Percentiles rank a stretch among this genome's conserved stretches.
These are phyloP conservation scores for Eupithecia dodoneata DNA, from an alignment of 2,888 invertebrate species.

Conservation along the genomic window DNA sequence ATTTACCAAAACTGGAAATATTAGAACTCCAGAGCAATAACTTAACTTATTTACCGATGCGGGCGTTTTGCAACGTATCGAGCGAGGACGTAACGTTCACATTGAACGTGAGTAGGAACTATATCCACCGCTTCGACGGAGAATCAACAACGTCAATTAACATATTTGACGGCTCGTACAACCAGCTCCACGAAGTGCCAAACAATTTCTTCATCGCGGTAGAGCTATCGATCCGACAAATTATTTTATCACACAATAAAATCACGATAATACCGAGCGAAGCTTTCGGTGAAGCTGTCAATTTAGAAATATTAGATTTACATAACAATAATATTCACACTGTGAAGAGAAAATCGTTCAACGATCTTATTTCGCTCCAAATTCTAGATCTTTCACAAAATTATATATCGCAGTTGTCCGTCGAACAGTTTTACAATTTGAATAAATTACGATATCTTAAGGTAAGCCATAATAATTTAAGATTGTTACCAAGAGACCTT, in stretches of 20 bases:
- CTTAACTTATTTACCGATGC: constrained; percentile 87
- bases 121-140: constrained; percentile 77
- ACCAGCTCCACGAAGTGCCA: constrained; percentile 87
- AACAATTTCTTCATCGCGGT: constrained; percentile 86
- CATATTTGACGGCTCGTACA: constrained; percentile 88
- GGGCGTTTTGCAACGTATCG: constrained; percentile 88
- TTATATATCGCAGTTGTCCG: constrained; percentile 89
- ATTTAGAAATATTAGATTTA: constrained; percentile 89
- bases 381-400: constrained; percentile 92
- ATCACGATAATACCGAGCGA: constrained; percentile 88
- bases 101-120: constrained; percentile 91
- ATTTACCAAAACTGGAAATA: constrained; percentile 89
- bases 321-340: constrained; percentile 89
- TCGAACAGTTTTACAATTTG: constrained; percentile 91
- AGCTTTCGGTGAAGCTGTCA: constrained; percentile 88
- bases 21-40: constrained; percentile 93
- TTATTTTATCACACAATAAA: constrained; percentile 90
- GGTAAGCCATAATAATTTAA: constrained; percentile 88
- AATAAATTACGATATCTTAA: constrained; percentile 89
- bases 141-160: constrained; percentile 85
- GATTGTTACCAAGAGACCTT: constrained; percentile 89
- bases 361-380: constrained; percentile 89
- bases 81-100: constrained; percentile 86
- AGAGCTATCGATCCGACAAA: constrained; percentile 86
- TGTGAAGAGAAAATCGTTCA: constrained; percentile 90